Conservation (phyloP, 1,140 invertebrate species). For the Magallana angulata region DNA sequence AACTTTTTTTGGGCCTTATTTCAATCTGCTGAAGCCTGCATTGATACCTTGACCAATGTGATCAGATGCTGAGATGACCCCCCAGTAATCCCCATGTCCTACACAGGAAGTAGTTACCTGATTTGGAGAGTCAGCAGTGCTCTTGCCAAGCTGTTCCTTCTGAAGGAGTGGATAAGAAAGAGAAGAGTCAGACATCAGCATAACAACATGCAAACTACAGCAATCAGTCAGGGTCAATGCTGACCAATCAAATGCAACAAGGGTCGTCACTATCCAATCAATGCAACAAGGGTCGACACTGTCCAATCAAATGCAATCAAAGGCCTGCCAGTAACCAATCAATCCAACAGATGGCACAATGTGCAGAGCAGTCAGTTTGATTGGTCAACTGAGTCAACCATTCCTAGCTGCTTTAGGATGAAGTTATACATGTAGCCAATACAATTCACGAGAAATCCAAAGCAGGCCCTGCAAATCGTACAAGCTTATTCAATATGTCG, state of each 20-base stretch:
- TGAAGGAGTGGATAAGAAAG: constrained; percentile 41
- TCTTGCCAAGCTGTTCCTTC: constrained; percentile 48
- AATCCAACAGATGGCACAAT: not conserved
- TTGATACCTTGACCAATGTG: not conserved
- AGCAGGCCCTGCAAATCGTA: not conserved
- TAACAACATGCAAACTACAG: constrained; percentile 34
- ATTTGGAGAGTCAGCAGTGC: constrained; percentile 39
- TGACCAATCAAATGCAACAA: constrained; percentile 39
- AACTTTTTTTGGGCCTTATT: too few species aligned
- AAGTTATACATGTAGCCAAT: not conserved
- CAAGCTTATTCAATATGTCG: too few species aligned
- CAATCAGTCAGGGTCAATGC: not conserved
- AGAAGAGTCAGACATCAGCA: constrained; percentile 42
- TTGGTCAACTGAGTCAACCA: not conserved
- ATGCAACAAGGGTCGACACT: not conserved
- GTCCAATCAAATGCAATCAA: constrained; percentile 2
- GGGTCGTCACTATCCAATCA: not conserved
- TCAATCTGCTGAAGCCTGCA: too few species aligned
- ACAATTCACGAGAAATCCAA: not conserved
- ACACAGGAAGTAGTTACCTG: constrained; percentile 45
- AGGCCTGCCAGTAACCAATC: not conserved
- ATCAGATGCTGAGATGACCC: not conserved
- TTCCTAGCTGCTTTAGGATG: not conserved
- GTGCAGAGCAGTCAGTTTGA: not conserved
- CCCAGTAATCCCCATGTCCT: not conserved